A percentile compares a stretch with the other conserved stretches of the same genome.
phyloP scores from a whole-genome alignment of 2,113 vertebrate genomes.

The Phoenicopterus ruber region DNA sequence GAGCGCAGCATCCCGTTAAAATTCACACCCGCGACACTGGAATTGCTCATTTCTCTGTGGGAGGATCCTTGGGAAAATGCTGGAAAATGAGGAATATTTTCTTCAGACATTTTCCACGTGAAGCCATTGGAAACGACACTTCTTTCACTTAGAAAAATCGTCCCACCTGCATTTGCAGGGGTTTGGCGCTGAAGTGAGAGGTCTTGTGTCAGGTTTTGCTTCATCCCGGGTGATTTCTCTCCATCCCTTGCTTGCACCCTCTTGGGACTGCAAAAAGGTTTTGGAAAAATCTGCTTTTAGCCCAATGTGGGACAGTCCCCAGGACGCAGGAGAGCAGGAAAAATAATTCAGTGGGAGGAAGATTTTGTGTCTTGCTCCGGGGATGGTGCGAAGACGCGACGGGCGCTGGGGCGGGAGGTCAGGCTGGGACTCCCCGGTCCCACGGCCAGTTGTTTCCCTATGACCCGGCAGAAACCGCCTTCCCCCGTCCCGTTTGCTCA shows the following conservation, averaged over 20 bases:
- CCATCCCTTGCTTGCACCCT: not conserved
- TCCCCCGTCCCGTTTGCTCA: not conserved
- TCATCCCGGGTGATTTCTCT: not conserved
- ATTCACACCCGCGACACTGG: not conserved
- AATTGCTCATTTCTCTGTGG: not conserved
- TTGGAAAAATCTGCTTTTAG: not conserved
- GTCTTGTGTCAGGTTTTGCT: not conserved
- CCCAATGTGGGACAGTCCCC: not conserved
- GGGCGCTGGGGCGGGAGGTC: not conserved
- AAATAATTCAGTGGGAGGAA: too few species aligned
- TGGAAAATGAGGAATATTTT: not conserved
- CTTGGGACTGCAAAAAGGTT: not conserved
- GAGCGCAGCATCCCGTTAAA: not conserved
- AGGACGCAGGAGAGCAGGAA: not conserved
- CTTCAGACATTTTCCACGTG: fast-evolving
- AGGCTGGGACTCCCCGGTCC: not conserved
- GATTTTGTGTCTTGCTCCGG: not conserved
- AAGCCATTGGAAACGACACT: not conserved
- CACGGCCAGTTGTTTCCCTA: not conserved
- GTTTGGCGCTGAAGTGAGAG: not conserved
- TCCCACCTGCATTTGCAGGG: not conserved
- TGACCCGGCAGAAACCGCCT: not conserved
- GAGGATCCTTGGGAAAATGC: not conserved
- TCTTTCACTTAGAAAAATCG: not conserved
- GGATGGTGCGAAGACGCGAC: not conserved